Percentiles rank a stretch among this genome's conserved stretches.
These are phyloP conservation scores for Epinephelus fuscoguttatus DNA, from an alignment of 2,113 vertebrate genomes.

Conservation along the genomic window DNA sequence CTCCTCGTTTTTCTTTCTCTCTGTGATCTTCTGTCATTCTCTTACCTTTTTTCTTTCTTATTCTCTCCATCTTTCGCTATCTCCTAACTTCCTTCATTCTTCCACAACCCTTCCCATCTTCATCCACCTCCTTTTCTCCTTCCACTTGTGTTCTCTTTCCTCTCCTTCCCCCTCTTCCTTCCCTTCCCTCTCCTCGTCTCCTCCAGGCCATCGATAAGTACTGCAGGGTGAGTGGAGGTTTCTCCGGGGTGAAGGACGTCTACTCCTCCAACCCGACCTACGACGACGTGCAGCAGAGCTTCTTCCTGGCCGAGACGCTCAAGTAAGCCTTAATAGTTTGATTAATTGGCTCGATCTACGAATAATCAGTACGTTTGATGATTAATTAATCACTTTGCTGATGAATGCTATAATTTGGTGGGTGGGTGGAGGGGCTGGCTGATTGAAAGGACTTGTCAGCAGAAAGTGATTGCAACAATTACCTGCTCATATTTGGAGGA, in stretches of 20 bases:
- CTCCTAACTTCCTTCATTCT: not conserved
- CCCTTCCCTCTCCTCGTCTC: not conserved
- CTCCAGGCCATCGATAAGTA: constrained; percentile 96
- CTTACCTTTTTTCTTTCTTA: not conserved
- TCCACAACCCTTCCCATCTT: not conserved
- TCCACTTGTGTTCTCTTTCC: too few relatives aligned
- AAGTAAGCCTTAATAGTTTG: constrained; percentile 87
- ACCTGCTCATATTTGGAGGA: not conserved
- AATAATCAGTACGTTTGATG: not conserved
- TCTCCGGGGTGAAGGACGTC: constrained; percentile 98
- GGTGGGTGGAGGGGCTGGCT: not conserved
- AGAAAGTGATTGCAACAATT: constrained; percentile 16
- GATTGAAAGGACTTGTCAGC: constrained; percentile 10
- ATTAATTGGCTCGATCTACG: not conserved
- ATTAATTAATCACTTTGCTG: constrained; percentile 21
- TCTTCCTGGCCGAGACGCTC: constrained; percentile 98
- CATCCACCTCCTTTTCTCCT: not conserved
- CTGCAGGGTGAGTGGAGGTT: constrained; percentile 95
- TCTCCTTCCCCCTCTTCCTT: not conserved
- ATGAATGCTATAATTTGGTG: constrained; percentile 4
- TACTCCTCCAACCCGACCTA: constrained; percentile 95
- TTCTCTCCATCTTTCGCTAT: too few relatives aligned
- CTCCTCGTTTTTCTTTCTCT: not conserved
- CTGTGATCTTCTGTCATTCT: not conserved
- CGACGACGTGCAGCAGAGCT: constrained; percentile 98